These are phyloP conservation scores for Pangasius macronema DNA, from an alignment of 2,797 vertebrate species.

Conservation along the genomic window DNA sequence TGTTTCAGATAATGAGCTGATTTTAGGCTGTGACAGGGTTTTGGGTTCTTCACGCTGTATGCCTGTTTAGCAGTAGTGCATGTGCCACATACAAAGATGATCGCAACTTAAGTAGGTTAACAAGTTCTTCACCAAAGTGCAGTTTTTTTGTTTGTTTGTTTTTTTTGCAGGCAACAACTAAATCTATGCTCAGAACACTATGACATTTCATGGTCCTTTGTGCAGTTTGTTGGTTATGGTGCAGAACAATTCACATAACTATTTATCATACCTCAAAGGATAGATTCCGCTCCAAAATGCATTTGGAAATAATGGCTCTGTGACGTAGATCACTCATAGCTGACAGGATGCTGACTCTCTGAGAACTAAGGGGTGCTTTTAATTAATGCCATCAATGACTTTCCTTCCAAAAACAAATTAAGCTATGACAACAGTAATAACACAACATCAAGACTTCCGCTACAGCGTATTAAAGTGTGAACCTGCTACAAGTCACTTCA, in stretches of 20 bases:
- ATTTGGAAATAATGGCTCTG: constrained; percentile 21
- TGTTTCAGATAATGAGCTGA: neutral
- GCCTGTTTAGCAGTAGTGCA: neutral
- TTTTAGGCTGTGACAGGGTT: neutral
- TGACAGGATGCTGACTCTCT: constrained; percentile 28
- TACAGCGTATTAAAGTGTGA: neutral
- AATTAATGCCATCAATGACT: constrained; percentile 32
- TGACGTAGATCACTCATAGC: constrained; percentile 27
- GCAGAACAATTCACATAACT: constrained; percentile 26
- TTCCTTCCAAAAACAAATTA: constrained; percentile 22
- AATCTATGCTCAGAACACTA: neutral
- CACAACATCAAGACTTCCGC: neutral
- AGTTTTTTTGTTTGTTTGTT: neutral
- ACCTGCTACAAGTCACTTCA: neutral
- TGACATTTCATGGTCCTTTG: neutral
- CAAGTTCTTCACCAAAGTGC: neutral
- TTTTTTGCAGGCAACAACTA: neutral
- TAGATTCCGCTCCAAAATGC: constrained; percentile 12
- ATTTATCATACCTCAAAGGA: constrained; percentile 25
- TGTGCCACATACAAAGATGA: neutral
- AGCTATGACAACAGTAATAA: constrained; percentile 10
- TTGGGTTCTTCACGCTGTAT: neutral
- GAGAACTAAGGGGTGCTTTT: constrained; percentile 16
- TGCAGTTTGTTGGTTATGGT: constrained; percentile 24
- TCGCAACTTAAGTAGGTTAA: neutral